Conservation (phyloP, 2,888 invertebrate genomes). For the Pomacea canaliculata region DNA sequence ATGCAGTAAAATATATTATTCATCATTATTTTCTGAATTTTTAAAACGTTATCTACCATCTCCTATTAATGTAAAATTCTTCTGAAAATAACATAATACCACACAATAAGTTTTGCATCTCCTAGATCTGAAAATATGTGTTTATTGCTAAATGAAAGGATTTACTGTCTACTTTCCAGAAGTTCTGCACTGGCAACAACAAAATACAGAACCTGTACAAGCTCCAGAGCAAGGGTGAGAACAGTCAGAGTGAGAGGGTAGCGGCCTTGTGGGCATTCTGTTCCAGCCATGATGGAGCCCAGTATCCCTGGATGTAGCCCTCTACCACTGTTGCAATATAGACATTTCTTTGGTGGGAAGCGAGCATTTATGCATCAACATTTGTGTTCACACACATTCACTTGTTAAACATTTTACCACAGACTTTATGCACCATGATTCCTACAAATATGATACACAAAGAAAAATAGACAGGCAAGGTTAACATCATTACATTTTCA, state of each 20-base stretch:
- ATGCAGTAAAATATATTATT: too few species aligned
- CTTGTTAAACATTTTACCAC: neutral
- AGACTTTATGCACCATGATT: neutral
- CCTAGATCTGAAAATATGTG: too few species aligned
- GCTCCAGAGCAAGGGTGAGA: slow-evolving; percentile 49
- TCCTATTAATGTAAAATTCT: too few species aligned
- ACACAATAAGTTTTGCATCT: too few species aligned
- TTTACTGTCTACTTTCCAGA: too few species aligned
- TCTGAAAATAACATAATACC: neutral
- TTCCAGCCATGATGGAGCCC: slow-evolving; percentile 62
- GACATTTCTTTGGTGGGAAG: neutral
- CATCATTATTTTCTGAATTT: too few species aligned
- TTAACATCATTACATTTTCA: too few species aligned
- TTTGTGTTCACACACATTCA: neutral
- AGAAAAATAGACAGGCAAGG: too few species aligned
- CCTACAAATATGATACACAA: too few species aligned
- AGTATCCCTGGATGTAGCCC: slow-evolving; percentile 63
- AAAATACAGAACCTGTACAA: slow-evolving; percentile 48
- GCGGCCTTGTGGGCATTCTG: slow-evolving; percentile 59
- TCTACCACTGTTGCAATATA: slow-evolving; percentile 51
- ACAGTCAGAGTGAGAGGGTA: slow-evolving; percentile 62
- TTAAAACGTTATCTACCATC: too few species aligned
- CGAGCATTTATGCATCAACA: slow-evolving; percentile 3
- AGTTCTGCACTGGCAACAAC: too few species aligned
- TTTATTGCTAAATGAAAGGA: too few species aligned